These are phyloP conservation scores for Bovichtus diacanthus DNA, from an alignment of 2,797 vertebrate species.

Conservation along the genomic window DNA sequence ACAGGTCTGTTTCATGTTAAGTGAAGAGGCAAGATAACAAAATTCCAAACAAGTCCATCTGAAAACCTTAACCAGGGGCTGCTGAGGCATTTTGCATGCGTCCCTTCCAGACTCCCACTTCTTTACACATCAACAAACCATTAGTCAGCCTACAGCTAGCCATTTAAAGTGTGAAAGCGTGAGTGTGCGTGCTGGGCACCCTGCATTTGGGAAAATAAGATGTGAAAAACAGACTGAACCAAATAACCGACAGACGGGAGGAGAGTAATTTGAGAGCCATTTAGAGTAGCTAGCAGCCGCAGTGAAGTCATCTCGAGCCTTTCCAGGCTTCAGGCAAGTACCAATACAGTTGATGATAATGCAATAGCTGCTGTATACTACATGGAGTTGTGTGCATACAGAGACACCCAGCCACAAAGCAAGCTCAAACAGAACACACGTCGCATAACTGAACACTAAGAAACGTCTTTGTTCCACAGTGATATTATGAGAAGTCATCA, in stretches of 20 bases:
- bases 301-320: constrained; percentile 62
- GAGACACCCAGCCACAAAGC: constrained; percentile 9
- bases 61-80: constrained; percentile 36
- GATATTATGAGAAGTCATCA: not conserved
- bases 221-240: constrained; percentile 56
- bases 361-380: constrained; percentile 14
- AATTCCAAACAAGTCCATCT: constrained; percentile 38
- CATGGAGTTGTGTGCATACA: not conserved
- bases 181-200: not conserved
- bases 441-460: not conserved
- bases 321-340: constrained; percentile 54
- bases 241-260: constrained; percentile 54
- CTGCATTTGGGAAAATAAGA: constrained; percentile 48
- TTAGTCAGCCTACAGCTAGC: constrained; percentile 48
- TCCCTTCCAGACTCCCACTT: constrained; percentile 40
- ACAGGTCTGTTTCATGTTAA: constrained; percentile 54
- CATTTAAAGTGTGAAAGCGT: constrained; percentile 19
- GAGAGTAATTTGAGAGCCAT: constrained; percentile 64
- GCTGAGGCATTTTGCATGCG: constrained; percentile 33
- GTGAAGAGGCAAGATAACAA: constrained; percentile 42
- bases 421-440: not conserved
- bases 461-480: not conserved
- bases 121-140: constrained; percentile 59
- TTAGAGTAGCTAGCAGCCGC: constrained; percentile 52
- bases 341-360: constrained; percentile 51